Conservation (phyloP, 2,113 vertebrate species). For the rat (Rattus norvegicus) region DNA sequence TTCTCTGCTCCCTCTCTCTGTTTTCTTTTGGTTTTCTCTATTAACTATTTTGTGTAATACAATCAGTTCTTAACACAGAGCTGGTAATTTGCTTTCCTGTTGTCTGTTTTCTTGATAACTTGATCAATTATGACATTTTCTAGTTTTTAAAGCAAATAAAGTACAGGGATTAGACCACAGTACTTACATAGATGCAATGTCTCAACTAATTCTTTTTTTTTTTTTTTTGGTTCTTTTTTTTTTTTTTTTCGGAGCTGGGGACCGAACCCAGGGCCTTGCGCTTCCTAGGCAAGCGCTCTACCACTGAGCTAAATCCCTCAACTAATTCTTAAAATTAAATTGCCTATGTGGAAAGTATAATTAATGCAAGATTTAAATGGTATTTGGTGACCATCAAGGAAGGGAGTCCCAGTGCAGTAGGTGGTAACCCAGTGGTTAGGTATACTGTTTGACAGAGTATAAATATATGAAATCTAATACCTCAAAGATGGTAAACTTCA, state of each 20-base stretch:
- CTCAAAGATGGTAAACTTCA: background rate
- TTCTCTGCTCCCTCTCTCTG: background rate
- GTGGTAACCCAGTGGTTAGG: background rate
- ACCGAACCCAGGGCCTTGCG: too few species aligned
- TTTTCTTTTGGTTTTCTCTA: background rate
- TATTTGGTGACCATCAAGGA: background rate
- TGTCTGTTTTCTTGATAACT: background rate
- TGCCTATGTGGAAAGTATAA: background rate
- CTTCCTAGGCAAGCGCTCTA: too few species aligned
- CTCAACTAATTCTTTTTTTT: background rate
- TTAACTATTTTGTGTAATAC: background rate
- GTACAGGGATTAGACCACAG: background rate
- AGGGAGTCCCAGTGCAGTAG: background rate
- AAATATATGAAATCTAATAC: background rate
- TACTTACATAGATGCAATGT: background rate
- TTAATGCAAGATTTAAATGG: background rate
- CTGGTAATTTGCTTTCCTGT: background rate
- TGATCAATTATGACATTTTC: background rate
- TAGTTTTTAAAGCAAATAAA: background rate
- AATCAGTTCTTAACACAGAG: background rate
- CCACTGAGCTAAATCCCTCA: too few species aligned
- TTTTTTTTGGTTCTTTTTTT: too few species aligned
- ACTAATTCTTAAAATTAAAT: background rate
- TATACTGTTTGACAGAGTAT: background rate
- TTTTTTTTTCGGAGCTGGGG: too few species aligned